Conservation (phyloP, 1,140 invertebrate species). For the Melitaea cinxia region DNA sequence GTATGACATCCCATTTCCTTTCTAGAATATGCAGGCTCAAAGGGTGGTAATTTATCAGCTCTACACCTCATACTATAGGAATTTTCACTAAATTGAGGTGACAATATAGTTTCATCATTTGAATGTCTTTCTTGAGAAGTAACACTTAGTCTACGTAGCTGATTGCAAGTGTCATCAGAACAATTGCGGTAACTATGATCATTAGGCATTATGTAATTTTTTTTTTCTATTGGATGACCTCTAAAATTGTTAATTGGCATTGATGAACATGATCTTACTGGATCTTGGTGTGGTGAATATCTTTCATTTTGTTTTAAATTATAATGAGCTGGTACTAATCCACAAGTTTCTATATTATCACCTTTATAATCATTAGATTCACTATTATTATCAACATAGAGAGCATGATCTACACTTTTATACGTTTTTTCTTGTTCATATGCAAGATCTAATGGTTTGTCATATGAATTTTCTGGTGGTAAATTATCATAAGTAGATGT, state of each 20-base stretch:
- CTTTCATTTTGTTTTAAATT: constrained; percentile 62
- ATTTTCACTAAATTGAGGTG: constrained; percentile 63
- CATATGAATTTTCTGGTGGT: constrained; percentile 75
- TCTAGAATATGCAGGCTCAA: constrained; percentile 59
- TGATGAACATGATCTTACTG: constrained; percentile 48
- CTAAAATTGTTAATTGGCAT: constrained; percentile 56
- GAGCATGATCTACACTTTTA: constrained; percentile 77
- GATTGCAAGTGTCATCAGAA: constrained; percentile 58
- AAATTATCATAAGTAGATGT: constrained; percentile 72
- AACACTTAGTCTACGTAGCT: constrained; percentile 66
- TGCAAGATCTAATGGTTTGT: constrained; percentile 71
- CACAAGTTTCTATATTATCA: constrained; percentile 55
- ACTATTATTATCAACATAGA: constrained; percentile 74
- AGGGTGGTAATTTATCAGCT: constrained; percentile 54
- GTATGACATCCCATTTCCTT: constrained; percentile 61
- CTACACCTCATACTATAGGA: constrained; percentile 52
- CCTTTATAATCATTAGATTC: constrained; percentile 50
- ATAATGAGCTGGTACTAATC: constrained; percentile 57
- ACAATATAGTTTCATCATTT: constrained; percentile 60
- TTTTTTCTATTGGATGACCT: constrained; percentile 50
- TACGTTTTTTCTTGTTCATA: constrained; percentile 77
- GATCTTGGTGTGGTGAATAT: constrained; percentile 61
- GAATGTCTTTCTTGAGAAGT: constrained; percentile 66
- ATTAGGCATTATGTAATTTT: constrained; percentile 56
- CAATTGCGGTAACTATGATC: constrained; percentile 56